These are phyloP conservation scores for Eupithecia subumbrata DNA, from an alignment of 2,888 invertebrate genomes.

Conservation along the genomic window DNA sequence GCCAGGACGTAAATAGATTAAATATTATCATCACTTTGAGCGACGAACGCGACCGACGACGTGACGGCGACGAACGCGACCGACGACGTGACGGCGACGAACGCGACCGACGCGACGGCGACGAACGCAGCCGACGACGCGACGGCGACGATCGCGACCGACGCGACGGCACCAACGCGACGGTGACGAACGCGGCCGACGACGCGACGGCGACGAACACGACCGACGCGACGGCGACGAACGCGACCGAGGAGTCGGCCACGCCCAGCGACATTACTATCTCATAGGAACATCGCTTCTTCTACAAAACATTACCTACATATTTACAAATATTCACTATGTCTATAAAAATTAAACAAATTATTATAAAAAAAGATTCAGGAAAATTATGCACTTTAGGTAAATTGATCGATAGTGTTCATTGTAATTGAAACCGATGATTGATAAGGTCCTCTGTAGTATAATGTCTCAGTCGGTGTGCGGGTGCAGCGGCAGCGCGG, in stretches of 20 bases:
- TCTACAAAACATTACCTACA: no score
- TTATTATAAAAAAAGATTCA: neutral
- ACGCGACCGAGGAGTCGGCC: no score
- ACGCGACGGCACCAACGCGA: no score
- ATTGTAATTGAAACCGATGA: neutral
- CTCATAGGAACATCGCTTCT: no score
- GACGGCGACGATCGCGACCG: no score
- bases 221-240: no score
- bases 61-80: no score
- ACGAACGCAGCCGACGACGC: no score
- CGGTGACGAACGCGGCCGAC: no score
- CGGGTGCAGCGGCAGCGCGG: slow-evolving; percentile 73
- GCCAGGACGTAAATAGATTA: neutral
- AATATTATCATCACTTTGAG: neutral
- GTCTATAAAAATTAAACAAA: neutral
- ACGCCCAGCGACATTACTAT: neutral
- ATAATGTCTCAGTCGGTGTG: slow-evolving; percentile 32
- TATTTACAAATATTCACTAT: neutral
- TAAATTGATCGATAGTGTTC: neutral
- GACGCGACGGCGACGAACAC: no score
- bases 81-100: no score
- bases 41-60: neutral
- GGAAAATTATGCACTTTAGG: neutral
- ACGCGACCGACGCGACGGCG: no score
- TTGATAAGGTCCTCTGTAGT: neutral